Base-by-base conservation (phyloP, 2,888 invertebrate species). In the Noctua fimbriata region DNA sequence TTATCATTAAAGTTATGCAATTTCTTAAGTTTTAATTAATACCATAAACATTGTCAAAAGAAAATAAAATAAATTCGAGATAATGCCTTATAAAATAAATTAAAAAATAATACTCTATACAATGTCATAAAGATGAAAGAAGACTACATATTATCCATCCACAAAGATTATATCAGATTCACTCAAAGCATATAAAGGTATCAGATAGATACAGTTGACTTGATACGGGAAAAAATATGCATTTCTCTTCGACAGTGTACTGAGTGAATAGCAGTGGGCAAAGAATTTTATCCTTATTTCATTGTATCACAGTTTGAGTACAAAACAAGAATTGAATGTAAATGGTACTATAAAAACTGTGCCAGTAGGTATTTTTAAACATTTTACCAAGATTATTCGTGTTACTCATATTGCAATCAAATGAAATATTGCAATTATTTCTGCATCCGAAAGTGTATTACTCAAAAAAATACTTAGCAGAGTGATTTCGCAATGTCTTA, bases 391-490 rank as follows among this genome's bases (percentile, higher is more conserved):
- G 18, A 79, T 47, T 55, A 32, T 36, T 55, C 12, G 6, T 41
- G 6, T 69, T 69, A 69, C 55, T 55, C 36, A 63, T 69, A 81
- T 9, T 82, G 55, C 76, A 82, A 69, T 65, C n/a, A 81, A 82
- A 69, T 36, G 32, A 55, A 76, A 55, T 52, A 69, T 47, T 76
- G 83, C 60, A 82, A 58, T 4, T 3, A 49, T 60, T 69, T 60
- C 78, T 78, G 66, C 66, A 78, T 47, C 28, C 2, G 24, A 78
- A 67, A 78, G 28, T 67, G 36, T 12, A 28, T 58, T 47, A 67
- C 76, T 82, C 44, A 80, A 47, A 80, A 66, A 69, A 63, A 0
- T 21, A 82, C 21, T 81, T 75, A 75, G 12, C 21, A 32, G 24
- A 41, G 24, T 49, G 4, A 75, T 52, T 81, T 69, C 24, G 47